These are phyloP conservation scores for Cephalopterus ornatus DNA, from an alignment of 2,113 vertebrate genomes.

Conservation along the genomic window DNA sequence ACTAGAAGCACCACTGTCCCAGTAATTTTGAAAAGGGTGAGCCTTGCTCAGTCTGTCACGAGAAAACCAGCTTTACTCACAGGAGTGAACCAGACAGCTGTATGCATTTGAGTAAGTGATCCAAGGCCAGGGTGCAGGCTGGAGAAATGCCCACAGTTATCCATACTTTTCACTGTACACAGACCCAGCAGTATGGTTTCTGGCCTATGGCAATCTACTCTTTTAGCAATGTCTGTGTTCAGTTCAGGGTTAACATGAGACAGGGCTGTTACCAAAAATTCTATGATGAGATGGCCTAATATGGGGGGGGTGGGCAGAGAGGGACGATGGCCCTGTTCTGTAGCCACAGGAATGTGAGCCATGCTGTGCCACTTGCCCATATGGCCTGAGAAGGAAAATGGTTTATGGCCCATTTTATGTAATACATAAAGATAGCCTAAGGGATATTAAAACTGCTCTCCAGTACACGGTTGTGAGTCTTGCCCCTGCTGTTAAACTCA, in stretches of 20 bases:
- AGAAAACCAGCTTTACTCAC: not conserved
- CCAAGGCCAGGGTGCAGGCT: not conserved
- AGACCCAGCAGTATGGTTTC: not conserved
- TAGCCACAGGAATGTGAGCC: not conserved
- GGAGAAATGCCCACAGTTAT: not conserved
- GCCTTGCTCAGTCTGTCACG: not conserved
- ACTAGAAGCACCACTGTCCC: not conserved
- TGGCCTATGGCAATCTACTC: not conserved
- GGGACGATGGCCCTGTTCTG: not conserved
- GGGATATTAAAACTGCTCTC: not conserved
- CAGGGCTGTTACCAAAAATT: not conserved
- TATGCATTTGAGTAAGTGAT: fast-evolving
- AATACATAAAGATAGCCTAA: not conserved
- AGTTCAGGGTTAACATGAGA: not conserved
- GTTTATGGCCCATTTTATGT: not conserved
- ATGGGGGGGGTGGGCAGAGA: not conserved
- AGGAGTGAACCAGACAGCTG: not conserved
- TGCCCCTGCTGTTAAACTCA: not conserved
- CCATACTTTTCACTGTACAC: not conserved
- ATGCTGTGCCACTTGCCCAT: not conserved
- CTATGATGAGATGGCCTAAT: not conserved
- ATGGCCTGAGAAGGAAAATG: not conserved
- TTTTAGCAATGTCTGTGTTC: not conserved
- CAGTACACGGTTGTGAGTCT: not conserved
- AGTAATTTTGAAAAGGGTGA: not conserved